Evolutionary conservation across 2,797 vertebrate genomes (phyloP).

Genomic region (Eurystomus glaucurus): DNA sequence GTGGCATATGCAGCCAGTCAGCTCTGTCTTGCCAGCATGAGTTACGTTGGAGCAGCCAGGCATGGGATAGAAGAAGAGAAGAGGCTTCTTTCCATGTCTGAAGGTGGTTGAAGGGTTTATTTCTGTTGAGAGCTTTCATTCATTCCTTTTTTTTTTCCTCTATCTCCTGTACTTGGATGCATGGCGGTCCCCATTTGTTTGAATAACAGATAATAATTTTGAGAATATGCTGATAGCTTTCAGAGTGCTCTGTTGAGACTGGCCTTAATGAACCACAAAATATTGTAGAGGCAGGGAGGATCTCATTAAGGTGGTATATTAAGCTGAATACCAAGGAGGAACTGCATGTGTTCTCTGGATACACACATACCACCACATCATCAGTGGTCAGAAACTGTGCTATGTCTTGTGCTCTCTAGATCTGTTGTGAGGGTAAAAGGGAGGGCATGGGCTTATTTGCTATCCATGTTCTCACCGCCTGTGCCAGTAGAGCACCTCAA

Average conservation of each 20-base stretch:
- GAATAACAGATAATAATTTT: not conserved
- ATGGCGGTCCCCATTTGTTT: not conserved
- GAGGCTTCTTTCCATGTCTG: not conserved
- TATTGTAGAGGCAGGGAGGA: not conserved
- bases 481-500: accelerated
- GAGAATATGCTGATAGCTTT: not conserved
- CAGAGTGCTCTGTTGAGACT: not conserved
- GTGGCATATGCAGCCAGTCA: not conserved
- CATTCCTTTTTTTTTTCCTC: not conserved
- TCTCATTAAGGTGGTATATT: not conserved
- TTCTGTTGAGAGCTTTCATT: not conserved
- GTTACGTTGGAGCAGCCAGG: not conserved
- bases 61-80: not conserved
- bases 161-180: not conserved
- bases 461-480: not conserved
- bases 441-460: not conserved
- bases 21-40: not conserved
- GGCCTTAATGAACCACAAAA: not conserved
- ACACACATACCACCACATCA: no score
- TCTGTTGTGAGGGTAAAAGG: not conserved
- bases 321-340: not conserved
- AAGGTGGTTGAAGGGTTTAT: not conserved
- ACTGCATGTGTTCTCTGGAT: not conserved
- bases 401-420: not conserved
- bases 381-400: not conserved